phyloP scores from a whole-genome alignment of 2,888 invertebrate genomes.

The Malthinus flaveolus region DNA sequence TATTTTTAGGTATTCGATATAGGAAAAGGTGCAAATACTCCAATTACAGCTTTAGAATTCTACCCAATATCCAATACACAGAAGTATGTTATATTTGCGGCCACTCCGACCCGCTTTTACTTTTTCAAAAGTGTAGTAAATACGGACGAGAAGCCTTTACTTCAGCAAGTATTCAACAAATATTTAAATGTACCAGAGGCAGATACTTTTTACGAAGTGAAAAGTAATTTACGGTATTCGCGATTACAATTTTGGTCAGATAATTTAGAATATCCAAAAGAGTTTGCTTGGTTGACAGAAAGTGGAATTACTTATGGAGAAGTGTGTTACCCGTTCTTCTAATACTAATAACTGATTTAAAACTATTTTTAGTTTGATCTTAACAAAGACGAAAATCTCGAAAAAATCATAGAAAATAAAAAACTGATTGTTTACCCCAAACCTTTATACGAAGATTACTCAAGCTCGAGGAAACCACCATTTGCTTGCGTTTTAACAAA shows the following conservation, averaged over 20 bases:
- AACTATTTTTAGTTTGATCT: constrained; percentile 54
- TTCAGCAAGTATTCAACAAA: constrained; percentile 77
- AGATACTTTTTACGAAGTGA: constrained; percentile 69
- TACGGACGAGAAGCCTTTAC: constrained; percentile 76
- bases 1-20: constrained; percentile 79
- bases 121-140: constrained; percentile 82
- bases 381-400: constrained; percentile 47
- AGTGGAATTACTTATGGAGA: constrained; percentile 80
- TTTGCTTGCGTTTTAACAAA: constrained; percentile 83
- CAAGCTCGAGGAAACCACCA: constrained; percentile 56
- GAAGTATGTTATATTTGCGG: constrained; percentile 80
- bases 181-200: constrained; percentile 74
- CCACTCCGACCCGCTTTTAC: constrained; percentile 82
- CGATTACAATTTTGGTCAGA: constrained; percentile 77
- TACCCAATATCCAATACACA: constrained; percentile 72
- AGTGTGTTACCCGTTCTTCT: constrained; percentile 54
- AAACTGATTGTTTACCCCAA: constrained; percentile 48
- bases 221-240: constrained; percentile 70
- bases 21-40: constrained; percentile 74
- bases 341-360: constrained; percentile 15
- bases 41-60: constrained; percentile 88
- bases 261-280: constrained; percentile 69
- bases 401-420: constrained; percentile 21
- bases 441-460: constrained; percentile 48
- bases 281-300: constrained; percentile 87